Conservation (phyloP, 2,888 invertebrate genomes). For the Amaurobius ferox region DNA sequence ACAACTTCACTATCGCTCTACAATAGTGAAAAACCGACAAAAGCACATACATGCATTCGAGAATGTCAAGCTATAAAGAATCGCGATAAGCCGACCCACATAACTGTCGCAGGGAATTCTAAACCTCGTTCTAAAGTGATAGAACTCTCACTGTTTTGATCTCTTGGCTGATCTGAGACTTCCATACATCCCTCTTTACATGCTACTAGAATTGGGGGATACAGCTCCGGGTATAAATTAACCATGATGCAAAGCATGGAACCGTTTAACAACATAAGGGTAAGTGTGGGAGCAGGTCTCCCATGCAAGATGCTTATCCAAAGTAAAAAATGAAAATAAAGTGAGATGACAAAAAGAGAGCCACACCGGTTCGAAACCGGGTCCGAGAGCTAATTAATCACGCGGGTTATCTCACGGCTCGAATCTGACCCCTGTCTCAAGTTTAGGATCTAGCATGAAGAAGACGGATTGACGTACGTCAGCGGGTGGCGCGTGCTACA, state of each 20-base stretch:
- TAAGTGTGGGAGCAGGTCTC: slow-evolving; percentile 51
- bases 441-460: slow-evolving; percentile 48
- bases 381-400: slow-evolving; percentile 61
- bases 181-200: background rate
- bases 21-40: too few species aligned
- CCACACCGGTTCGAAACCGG: slow-evolving; percentile 28
- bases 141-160: slow-evolving; percentile 17
- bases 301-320: slow-evolving; percentile 41
- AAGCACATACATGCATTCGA: too few species aligned
- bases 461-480: slow-evolving; percentile 60
- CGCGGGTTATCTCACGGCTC: slow-evolving; percentile 65
- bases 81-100: too few species aligned
- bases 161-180: slow-evolving; percentile 15
- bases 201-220: slow-evolving; percentile 11
- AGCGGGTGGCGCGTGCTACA: slow-evolving; percentile 71
- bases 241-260: slow-evolving; percentile 18
- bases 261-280: slow-evolving; percentile 34
- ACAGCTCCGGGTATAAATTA: slow-evolving; percentile 39
- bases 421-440: slow-evolving; percentile 68
- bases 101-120: background rate
- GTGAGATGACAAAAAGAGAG: slow-evolving; percentile 13
- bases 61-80: too few species aligned
- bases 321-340: background rate
- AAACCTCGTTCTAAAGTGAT: slow-evolving; percentile 15
- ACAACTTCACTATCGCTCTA: too few species aligned